A percentile compares a stretch with the other conserved stretches of the same genome.
Conservation (phyloP, 2,888 invertebrate genomes). For the Drosophila anomelani region DNA sequence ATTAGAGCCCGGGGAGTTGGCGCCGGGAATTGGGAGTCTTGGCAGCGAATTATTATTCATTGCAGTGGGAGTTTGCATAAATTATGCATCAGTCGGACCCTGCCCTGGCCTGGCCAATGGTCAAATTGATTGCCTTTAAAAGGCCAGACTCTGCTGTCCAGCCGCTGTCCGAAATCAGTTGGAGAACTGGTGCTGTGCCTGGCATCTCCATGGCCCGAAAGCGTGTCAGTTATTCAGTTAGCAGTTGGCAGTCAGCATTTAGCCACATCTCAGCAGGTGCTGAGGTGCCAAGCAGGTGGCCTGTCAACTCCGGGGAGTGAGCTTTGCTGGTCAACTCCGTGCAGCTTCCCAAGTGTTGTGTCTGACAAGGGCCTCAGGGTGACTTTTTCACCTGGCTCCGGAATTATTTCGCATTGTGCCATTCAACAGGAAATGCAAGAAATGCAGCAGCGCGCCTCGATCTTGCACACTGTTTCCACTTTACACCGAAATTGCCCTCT, state of each 20-base stretch:
- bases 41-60: constrained; percentile 70
- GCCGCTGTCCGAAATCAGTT: constrained; percentile 2
- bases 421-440: constrained; percentile 13
- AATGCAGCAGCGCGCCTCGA: background rate
- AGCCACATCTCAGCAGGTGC: constrained; percentile 36
- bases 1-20: constrained; percentile 50
- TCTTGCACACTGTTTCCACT: constrained; percentile 4
- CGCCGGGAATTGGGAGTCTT: constrained; percentile 49
- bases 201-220: constrained; percentile 46
- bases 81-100: constrained; percentile 42
- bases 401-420: constrained; percentile 14
- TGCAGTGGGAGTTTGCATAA: constrained; percentile 53
- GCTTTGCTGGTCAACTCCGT: constrained; percentile 29
- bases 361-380: constrained; percentile 47
- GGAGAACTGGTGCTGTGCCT: constrained; percentile 48
- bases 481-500: background rate
- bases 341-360: constrained; percentile 30
- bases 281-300: background rate
- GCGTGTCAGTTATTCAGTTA: constrained; percentile 62
- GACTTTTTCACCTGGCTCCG: constrained; percentile 38
- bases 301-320: constrained; percentile 21
- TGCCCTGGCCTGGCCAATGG: constrained; percentile 1
- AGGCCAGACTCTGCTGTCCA: constrained; percentile 31
- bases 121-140: constrained; percentile 41
- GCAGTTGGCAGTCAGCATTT: constrained; percentile 39